Conservation (phyloP, 2,113 vertebrate genomes). For the Aplodontia rufa region DNA sequence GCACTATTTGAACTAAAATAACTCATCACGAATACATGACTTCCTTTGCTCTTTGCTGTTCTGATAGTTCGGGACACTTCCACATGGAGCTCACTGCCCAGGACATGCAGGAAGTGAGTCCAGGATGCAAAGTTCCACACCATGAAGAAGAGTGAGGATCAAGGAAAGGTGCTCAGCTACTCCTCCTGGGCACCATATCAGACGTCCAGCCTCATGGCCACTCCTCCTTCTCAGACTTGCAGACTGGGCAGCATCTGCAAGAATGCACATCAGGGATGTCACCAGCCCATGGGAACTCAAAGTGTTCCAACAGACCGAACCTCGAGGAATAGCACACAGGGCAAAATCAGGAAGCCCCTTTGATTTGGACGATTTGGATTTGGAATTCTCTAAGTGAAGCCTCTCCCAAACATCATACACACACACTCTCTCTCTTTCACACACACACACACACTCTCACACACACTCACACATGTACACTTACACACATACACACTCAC, state of each 20-base stretch:
- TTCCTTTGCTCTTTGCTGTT: background rate
- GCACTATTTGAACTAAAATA: conserved; percentile 48
- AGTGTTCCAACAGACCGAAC: background rate
- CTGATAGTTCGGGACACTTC: background rate
- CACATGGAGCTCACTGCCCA: background rate
- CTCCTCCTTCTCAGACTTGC: background rate
- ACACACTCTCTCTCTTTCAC: too few relatives aligned
- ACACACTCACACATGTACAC: too few relatives aligned
- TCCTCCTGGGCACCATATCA: background rate
- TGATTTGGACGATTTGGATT: background rate
- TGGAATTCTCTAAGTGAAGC: background rate
- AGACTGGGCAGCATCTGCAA: accelerated
- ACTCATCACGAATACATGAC: background rate
- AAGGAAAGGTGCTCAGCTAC: too few relatives aligned
- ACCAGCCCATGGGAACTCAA: background rate
- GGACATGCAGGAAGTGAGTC: background rate
- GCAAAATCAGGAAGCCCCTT: background rate
- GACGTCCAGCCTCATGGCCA: background rate
- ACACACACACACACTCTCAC: too few relatives aligned
- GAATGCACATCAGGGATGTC: background rate
- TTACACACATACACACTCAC: too few relatives aligned
- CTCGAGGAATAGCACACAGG: background rate
- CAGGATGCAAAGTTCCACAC: background rate
- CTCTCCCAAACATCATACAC: too few relatives aligned
- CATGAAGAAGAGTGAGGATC: background rate